Evolutionary conservation across 2,797 vertebrate species (phyloP), one percentile per base, ranked within the genome.

Genomic region (Acanthis flammea): DNA sequence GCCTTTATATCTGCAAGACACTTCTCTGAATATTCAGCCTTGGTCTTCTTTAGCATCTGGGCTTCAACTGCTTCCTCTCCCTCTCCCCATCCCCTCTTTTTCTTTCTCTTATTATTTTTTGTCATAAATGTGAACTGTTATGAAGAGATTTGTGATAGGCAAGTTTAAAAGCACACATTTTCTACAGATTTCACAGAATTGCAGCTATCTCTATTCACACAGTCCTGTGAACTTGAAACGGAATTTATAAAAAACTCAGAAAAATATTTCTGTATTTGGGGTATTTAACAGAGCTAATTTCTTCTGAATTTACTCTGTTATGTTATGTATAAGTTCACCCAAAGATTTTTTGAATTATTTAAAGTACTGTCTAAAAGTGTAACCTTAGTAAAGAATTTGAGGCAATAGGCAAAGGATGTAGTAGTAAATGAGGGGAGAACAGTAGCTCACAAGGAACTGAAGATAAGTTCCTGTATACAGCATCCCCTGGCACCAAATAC

Each of bases 61-160:
- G 11, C 23, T 92, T 76, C 33, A 75, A 47, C 12, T 24, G 22
- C 14, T 13, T n/a, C 39, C 39, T 3, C 8, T 15, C 41, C 9
- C 15, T 3, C 15, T 3, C 3, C 12, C 4, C 7, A 6, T 3
- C 2, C 6, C 3, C 9, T 15, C 8, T 19, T 11, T 30, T 7
- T 50, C 25, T 33, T 25, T 65, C 11, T 39, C 8, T 10, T 21
- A 10, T 7, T 22, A 10, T 15, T 25, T 3, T 7, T 42, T 24
- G 11, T 4, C 7, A 23, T 66, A 51, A 58, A 50, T 27, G 19
- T 60, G 14, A 24, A 51, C 19, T 41, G 9, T 62, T 85, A 53
- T 9, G 11, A 67, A 67, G 33, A 81, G 10, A 37, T 61, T 76
- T 72, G 28, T 78, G 41, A 71, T 28, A 33, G 30, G 24, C 42